Conservation (phyloP, 2,888 invertebrate species). For the Nymphalis c-album region DNA sequence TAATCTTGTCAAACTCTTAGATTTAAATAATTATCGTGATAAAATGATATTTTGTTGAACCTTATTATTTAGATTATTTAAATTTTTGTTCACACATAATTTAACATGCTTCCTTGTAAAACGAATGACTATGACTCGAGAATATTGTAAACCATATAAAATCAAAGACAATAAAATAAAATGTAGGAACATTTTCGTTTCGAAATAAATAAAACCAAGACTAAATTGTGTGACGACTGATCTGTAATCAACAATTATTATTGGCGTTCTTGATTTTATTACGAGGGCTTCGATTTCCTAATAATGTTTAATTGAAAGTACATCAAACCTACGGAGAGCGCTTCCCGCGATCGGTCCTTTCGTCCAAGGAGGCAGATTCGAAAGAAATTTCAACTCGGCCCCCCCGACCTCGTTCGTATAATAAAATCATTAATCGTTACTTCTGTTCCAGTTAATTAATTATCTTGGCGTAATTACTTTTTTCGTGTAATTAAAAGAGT, state of each 20-base stretch:
- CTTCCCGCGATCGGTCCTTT: slow-evolving; percentile 38
- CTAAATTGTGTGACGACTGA: background rate
- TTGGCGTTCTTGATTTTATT: slow-evolving; percentile 35
- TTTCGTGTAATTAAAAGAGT: slow-evolving; percentile 82
- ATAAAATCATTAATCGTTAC: slow-evolving; percentile 82
- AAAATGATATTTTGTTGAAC: no score
- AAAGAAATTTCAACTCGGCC: slow-evolving; percentile 74
- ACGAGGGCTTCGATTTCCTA: slow-evolving; percentile 48
- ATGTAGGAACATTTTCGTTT: background rate
- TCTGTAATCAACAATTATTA: slow-evolving; percentile 10
- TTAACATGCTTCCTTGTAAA: no score
- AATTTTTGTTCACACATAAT: no score
- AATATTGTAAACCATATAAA: background rate
- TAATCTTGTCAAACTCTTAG: no score
- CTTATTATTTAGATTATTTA: no score
- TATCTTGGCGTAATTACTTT: slow-evolving; percentile 82
- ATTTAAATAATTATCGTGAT: no score
- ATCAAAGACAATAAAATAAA: background rate
- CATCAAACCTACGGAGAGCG: slow-evolving; percentile 57
- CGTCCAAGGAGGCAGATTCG: slow-evolving; percentile 40
- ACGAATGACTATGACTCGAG: no score
- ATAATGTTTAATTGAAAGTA: slow-evolving; percentile 66
- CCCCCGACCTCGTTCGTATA: slow-evolving; percentile 78
- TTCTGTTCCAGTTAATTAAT: slow-evolving; percentile 82
- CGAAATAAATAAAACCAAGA: no score